phyloP scores from a whole-genome alignment of 37 sponge, comb jelly and placozoan genomes.

The Amphimedon queenslandica region DNA sequence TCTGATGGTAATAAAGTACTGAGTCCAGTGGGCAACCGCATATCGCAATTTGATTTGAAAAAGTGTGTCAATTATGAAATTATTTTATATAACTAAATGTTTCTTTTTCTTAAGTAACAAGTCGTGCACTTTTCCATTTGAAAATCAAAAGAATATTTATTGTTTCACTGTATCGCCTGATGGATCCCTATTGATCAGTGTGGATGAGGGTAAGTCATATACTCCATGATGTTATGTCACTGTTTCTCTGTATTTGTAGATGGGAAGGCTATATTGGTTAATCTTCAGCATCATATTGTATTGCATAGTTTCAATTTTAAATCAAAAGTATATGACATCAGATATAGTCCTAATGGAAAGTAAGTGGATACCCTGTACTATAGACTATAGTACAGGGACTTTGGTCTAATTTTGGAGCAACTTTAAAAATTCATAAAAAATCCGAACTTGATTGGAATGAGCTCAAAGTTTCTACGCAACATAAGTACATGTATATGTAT shows the following conservation, averaged over 20 bases:
- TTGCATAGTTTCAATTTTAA: conserved; percentile 96
- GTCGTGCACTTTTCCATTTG: conserved; percentile 89
- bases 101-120: conserved; percentile 56
- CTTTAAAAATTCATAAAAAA: too few species aligned
- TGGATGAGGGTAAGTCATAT: conserved; percentile 81
- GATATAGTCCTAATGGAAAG: conserved; percentile 89
- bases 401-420: too few species aligned
- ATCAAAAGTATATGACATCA: conserved; percentile 74
- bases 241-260: conserved; percentile 28
- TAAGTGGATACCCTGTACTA: conserved; percentile 15
- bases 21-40: conserved; percentile 96
- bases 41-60: conserved; percentile 95
- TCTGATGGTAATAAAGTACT: conserved; percentile 71
- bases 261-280: conserved; percentile 74
- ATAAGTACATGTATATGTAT: too few species aligned
- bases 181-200: conserved; percentile 77
- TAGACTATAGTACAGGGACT: too few species aligned
- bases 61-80: conserved; percentile 34
- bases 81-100: neutral
- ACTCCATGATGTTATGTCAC: neutral
- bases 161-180: conserved; percentile 90
- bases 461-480: too few species aligned
- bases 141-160: conserved; percentile 87
- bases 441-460: too few species aligned
- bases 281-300: conserved; percentile 58